Percentiles rank a stretch among this genome's conserved stretches.
Conservation (phyloP, 2,113 vertebrate genomes). For the Stictonetta naevosa region DNA sequence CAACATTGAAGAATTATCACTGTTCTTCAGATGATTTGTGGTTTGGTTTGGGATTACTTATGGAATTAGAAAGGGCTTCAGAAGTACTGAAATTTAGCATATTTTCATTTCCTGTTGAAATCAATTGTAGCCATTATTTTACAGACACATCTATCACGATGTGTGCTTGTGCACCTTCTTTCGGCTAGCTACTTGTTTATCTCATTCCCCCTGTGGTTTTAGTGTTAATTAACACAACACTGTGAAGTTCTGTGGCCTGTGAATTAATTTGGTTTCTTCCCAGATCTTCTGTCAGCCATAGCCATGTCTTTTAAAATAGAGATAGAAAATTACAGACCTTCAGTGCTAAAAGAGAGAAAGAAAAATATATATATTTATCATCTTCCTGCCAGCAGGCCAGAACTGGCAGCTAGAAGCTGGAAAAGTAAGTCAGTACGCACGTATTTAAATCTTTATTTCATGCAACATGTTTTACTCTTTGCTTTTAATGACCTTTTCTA, state of each 20-base stretch:
- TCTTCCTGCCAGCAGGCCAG: neutral
- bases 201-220: neutral
- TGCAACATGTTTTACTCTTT: neutral
- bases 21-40: neutral
- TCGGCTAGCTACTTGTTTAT: neutral
- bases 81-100: neutral
- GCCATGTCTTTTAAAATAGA: neutral
- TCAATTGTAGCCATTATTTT: neutral
- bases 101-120: neutral
- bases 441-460: neutral
- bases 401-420: neutral
- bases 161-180: neutral
- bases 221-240: slow-evolving; percentile 1
- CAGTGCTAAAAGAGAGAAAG: neutral
- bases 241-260: neutral
- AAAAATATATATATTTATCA: neutral
- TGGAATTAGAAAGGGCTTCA: neutral
- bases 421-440: neutral
- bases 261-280: neutral
- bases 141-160: neutral
- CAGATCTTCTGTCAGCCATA: neutral
- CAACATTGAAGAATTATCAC: neutral
- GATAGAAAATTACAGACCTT: neutral
- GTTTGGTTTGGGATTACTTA: neutral
- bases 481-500: neutral